A percentile compares a stretch with the other conserved stretches of the same genome.
Evolutionary conservation across 2,113 vertebrate species (phyloP).

Genomic region (Xenus cinereus): DNA sequence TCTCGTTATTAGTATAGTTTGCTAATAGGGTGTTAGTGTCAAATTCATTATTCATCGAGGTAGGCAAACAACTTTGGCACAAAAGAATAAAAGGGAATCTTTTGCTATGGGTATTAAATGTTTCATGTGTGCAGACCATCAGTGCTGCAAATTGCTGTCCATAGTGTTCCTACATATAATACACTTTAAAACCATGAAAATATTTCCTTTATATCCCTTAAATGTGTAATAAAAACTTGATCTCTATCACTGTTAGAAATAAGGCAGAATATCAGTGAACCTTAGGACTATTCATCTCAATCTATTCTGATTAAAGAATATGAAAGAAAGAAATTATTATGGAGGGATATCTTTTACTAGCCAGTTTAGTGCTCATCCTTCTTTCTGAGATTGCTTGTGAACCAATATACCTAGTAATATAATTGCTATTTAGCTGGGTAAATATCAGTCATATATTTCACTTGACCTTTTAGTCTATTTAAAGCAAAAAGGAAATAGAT

Average conservation of each 20-base stretch:
- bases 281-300: not conserved
- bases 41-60: not conserved
- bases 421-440: conserved; percentile 20
- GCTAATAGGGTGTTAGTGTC: not conserved
- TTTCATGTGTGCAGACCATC: not conserved
- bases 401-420: not conserved
- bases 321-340: not conserved
- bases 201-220: not conserved
- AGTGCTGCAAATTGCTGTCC: not conserved
- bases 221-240: not conserved
- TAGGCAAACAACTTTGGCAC: not conserved
- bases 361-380: not conserved
- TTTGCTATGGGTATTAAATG: not conserved
- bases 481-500: conserved; percentile 42
- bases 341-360: not conserved
- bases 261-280: not conserved
- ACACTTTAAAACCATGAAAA: not conserved
- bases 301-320: conserved; percentile 20
- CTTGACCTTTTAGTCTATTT: conserved; percentile 55
- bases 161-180: not conserved
- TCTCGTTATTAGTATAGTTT: not conserved
- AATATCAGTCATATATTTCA: conserved; percentile 27
- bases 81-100: not conserved
- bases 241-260: not conserved
- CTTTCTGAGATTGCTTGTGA: not conserved